A percentile compares a stretch with the other conserved stretches of the same genome.
Evolutionary conservation across 2,797 vertebrate genomes (phyloP).

Genomic region (Sebastes kiyomatsui): DNA sequence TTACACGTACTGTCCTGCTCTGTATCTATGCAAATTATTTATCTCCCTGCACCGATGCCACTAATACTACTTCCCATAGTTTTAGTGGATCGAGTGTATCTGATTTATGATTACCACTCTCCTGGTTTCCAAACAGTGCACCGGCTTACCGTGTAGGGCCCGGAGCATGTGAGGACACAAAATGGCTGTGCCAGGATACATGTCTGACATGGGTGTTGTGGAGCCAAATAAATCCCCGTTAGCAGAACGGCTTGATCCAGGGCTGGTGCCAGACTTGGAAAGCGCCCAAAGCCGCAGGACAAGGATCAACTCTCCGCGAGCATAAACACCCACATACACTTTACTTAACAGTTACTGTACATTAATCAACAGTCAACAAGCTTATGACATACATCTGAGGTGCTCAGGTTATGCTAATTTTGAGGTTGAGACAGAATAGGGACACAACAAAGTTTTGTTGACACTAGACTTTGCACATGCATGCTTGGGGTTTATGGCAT

Average conservation of each 20-base stretch:
- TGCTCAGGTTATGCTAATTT: conserved; percentile 23
- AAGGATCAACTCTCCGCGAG: conserved; percentile 70
- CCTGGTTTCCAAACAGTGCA: conserved; percentile 52
- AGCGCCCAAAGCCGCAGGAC: conserved; percentile 65
- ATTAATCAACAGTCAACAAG: conserved; percentile 64
- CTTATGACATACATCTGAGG: conserved; percentile 39
- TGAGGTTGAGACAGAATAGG: conserved; percentile 34
- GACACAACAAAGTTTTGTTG: conserved; percentile 24
- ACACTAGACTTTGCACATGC: conserved; percentile 40
- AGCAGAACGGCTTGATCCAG: conserved; percentile 68
- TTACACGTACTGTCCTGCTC: neutral
- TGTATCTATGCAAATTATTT: conserved; percentile 49
- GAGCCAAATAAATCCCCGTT: conserved; percentile 74
- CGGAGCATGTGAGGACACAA: conserved; percentile 74
- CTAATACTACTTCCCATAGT: conserved; percentile 53
- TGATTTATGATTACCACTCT: conserved; percentile 69
- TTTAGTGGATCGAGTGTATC: conserved; percentile 65
- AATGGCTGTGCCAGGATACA: conserved; percentile 63
- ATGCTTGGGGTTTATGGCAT: conserved; percentile 37
- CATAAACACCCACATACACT: conserved; percentile 55
- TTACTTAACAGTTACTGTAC: conserved; percentile 59
- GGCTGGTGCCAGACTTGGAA: conserved; percentile 72
- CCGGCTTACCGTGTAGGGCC: conserved; percentile 38
- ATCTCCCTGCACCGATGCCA: conserved; percentile 53
- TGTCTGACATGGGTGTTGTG: conserved; percentile 68